phyloP scores from a whole-genome alignment of 2,113 vertebrate species.

The Etheostoma cragini region DNA sequence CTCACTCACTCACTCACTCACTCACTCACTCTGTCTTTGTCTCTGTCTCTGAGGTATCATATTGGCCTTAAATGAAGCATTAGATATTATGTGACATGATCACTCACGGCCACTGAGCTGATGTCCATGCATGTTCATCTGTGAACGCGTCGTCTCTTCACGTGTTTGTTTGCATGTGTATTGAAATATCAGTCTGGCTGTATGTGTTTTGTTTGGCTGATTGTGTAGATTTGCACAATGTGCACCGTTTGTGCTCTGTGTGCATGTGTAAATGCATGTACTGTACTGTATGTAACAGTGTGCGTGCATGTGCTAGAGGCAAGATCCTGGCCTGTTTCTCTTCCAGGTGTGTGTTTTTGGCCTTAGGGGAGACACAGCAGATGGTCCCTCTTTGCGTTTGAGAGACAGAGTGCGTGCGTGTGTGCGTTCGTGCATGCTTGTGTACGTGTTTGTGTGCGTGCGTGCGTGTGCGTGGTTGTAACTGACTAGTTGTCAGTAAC shows the following conservation, averaged over 20 bases:
- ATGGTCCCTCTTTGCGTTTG: slow-evolving; percentile 62
- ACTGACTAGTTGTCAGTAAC: slow-evolving; percentile 46
- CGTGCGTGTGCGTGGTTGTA: slow-evolving; percentile 20
- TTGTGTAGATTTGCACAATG: background rate
- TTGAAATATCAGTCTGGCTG: background rate
- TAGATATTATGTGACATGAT: slow-evolving; percentile 23
- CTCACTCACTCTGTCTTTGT: background rate
- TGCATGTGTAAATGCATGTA: background rate
- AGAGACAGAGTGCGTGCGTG: slow-evolving; percentile 1
- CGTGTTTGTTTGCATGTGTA: background rate
- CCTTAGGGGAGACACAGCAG: slow-evolving; percentile 64
- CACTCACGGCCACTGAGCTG: slow-evolving; percentile 33
- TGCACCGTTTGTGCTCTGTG: background rate
- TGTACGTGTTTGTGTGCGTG: background rate
- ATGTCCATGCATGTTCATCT: slow-evolving; percentile 16
- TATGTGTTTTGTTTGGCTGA: background rate
- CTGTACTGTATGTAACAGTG: background rate
- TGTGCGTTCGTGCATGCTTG: background rate
- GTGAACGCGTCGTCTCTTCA: background rate
- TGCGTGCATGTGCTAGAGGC: slow-evolving; percentile 37
- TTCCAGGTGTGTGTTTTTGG: slow-evolving; percentile 76
- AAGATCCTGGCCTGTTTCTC: slow-evolving; percentile 55
- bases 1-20: slow-evolving; percentile 4
- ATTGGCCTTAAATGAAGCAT: slow-evolving; percentile 39
- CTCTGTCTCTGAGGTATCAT: slow-evolving; percentile 11